These are phyloP conservation scores for Emydura subglobosa DNA, from an alignment of 2,113 vertebrate genomes.

Conservation along the genomic window DNA sequence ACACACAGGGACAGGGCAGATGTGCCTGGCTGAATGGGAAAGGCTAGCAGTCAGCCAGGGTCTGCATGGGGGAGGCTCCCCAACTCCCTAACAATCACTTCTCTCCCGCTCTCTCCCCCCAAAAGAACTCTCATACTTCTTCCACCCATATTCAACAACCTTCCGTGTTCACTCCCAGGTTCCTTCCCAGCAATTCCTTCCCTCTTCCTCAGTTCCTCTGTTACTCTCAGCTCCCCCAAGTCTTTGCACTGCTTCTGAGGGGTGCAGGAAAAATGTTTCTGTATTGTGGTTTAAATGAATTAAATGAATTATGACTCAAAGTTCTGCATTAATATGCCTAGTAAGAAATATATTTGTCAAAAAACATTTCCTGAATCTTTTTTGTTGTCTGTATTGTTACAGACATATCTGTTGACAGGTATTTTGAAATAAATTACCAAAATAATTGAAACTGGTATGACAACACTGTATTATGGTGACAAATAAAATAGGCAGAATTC, in stretches of 20 bases:
- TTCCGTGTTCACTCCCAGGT: not conserved
- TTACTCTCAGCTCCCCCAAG: not conserved
- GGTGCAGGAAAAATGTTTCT: not conserved
- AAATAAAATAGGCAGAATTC: not conserved
- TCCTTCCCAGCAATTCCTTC: not conserved
- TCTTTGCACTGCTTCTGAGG: not conserved
- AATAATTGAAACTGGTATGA: not conserved
- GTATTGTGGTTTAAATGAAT: not conserved
- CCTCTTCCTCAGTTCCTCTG: not conserved
- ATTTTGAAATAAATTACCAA: too few species aligned
- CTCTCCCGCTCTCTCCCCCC: too few species aligned
- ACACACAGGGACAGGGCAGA: not conserved
- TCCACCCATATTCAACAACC: not conserved
- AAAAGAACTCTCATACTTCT: not conserved
- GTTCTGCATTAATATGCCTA: not conserved
- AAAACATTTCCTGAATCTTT: not conserved
- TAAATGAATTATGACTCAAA: not conserved
- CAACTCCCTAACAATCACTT: not conserved
- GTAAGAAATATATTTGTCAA: not conserved
- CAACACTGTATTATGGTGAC: not conserved
- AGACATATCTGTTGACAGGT: not conserved
- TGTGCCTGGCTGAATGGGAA: not conserved
- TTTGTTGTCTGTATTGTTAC: not conserved
- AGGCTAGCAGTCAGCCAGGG: not conserved
- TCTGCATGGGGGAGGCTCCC: not conserved